Evolutionary conservation across 2,797 vertebrate species (phyloP), one percentile per base, ranked within the genome.

Genomic region (Crocidura indochinensis): DNA sequence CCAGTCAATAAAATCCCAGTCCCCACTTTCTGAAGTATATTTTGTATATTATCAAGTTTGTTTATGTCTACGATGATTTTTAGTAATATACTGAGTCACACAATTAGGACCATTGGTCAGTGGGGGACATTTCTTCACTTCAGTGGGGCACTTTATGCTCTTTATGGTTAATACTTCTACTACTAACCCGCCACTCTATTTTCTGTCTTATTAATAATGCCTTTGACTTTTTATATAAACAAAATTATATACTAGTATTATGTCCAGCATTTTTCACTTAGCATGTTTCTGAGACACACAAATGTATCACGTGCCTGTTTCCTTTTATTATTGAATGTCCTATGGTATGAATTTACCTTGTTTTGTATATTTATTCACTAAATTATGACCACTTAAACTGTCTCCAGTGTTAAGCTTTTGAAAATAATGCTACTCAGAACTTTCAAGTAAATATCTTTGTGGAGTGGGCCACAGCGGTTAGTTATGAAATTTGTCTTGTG

Each of bases 1-100:
- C 51, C 51, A 53, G 51, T 5, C 51, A 53, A 53, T 4, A 3
- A 14, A 53, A 53, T 12, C 51, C 11, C 12, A 53, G 17, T 53
- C 12, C 51, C 64, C 27, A 84, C n/a, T 88, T 82, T 53, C 20
- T 49, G 10, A 84, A 86, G 64, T 72, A 5, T 75, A 51, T 68
- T 83, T 91, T 88, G 27, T 10, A n/a, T 19, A 64, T 82, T 24
- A 78, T 79, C 80, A 62, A 82, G 87, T 69, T 51, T 46, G 82
- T 56, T 79, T 56, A 38, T 31, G 38, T 47, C 24, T 69, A 64
- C 1, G 38, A 77, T 51, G 19, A 87, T 69, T 44, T 60, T 69
- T 29, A 10, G 47, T 24, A 44, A 10, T 69, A 83, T 91, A 31
- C 11, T n/a, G 31, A 73, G 19, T n/a, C 56, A 4, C 5, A 29